Evolutionary conservation across 2,113 vertebrate species (phyloP), one percentile per base, ranked within the genome.

Genomic region (Scopus umbretta): DNA sequence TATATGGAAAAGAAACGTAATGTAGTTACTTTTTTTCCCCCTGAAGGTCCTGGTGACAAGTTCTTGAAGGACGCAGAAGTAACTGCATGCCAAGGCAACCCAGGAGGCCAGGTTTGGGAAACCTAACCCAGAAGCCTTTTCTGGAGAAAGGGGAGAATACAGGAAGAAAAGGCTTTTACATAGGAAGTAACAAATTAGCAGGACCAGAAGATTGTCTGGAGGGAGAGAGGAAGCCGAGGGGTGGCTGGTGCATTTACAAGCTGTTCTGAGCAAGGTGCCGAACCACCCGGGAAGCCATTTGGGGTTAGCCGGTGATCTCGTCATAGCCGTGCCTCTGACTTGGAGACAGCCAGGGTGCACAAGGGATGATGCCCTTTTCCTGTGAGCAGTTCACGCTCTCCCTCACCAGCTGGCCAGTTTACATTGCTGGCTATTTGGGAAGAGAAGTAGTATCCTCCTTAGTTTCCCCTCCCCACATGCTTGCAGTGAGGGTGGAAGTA

Each of bases 171-270:
- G 42, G 32, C 73, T 93, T 87, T 92, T 78, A 73, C 42, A 26
- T 71, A 80, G 94, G 94, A 97, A 97, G 80, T 94, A 91, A 95
- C 93, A 96, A 66, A 89, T 91, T 94, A 96, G 47, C 91, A 86
- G 86, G 72, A 67, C 50, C 55, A 91, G 70, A 86, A 94, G 85
- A 95, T 32, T 45, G 87, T 87, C 90, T 53, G 79, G 47, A 76
- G 92, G 67, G 80, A 75, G 74, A 65, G 61, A 86, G 62, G 65
- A 87, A 81, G 68, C 6, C 0, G 3, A 18, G 19, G 9, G 10
- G 34, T 15, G 72, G 34, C 66, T 42, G 42, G 32, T 94, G 55
- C 81, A 18, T 88, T 96, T 96, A 94, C 90, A 88, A 75, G 67
- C 79, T 71, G 32, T 50, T 65, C 42, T 59, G 88, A 91, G 67